phyloP scores from a whole-genome alignment of 2,113 vertebrate genomes.

The Neolamprologus devosi region DNA sequence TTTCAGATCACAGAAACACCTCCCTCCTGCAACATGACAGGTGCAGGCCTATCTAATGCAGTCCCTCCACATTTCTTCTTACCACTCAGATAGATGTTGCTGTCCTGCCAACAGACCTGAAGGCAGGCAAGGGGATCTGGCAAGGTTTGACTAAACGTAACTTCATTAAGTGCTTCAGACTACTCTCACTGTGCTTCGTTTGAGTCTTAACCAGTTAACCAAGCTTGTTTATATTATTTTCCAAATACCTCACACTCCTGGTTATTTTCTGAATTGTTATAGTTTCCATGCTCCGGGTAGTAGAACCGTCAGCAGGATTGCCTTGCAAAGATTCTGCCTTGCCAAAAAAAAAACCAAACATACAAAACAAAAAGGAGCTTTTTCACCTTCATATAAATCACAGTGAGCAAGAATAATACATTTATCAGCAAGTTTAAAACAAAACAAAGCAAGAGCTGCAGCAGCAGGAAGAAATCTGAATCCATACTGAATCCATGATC shows the following conservation, averaged over 20 bases:
- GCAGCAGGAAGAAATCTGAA: neutral
- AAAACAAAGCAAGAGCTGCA: neutral
- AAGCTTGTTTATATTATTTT: neutral
- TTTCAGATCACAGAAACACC: neutral
- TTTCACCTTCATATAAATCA: neutral
- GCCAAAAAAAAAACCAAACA: accelerated
- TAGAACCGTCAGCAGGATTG: neutral
- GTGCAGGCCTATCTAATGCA: accelerated
- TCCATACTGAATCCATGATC: neutral
- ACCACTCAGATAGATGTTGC: neutral
- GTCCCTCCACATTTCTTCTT: neutral
- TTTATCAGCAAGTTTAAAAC: neutral
- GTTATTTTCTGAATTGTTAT: neutral
- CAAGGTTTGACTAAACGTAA: neutral
- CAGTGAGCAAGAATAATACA: neutral
- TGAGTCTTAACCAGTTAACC: neutral
- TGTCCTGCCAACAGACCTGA: neutral
- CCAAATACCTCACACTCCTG: neutral
- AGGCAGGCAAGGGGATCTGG: neutral
- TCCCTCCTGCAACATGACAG: neutral
- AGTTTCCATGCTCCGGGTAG: neutral
- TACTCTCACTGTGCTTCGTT: neutral
- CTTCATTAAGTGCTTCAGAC: neutral
- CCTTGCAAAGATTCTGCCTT: neutral
- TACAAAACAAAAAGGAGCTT: neutral